Evolutionary conservation across 2,888 invertebrate genomes (phyloP).

Genomic region (Cheilosia vernalis): DNA sequence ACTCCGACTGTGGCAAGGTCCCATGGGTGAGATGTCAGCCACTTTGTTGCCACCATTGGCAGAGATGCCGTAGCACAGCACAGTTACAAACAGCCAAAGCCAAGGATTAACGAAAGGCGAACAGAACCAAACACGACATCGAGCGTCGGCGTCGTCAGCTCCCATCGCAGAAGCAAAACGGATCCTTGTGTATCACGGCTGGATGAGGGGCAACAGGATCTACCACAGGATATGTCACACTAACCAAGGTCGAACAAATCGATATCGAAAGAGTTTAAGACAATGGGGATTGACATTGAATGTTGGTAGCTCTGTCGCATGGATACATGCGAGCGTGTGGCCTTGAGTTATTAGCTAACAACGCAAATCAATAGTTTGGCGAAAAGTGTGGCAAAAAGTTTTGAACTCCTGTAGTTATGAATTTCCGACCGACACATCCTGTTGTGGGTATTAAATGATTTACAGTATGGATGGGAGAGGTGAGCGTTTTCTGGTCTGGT

Average conservation of each 20-base stretch:
- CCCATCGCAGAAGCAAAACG: conserved; percentile 28
- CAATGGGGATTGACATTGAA: conserved; percentile 60
- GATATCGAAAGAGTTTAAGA: conserved; percentile 58
- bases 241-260: conserved; percentile 58
- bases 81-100: conserved; percentile 15
- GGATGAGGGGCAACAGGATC: neutral
- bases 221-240: conserved; percentile 6
- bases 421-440: conserved; percentile 32
- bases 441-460: conserved; percentile 52
- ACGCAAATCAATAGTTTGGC: conserved; percentile 60
- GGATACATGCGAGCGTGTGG: conserved; percentile 29
- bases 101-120: conserved; percentile 41
- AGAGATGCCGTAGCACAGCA: conserved; percentile 12
- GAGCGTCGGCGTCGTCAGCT: conserved; percentile 28
- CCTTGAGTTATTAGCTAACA: conserved; percentile 67
- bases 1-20: conserved; percentile 45
- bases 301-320: conserved; percentile 29
- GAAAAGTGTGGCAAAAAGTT: conserved; percentile 34
- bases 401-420: neutral
- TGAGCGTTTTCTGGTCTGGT: neutral
- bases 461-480: conserved; percentile 39
- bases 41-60: conserved; percentile 55
- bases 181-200: conserved; percentile 30
- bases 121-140: conserved; percentile 10
- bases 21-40: conserved; percentile 71